Percentiles rank a stretch among this genome's conserved stretches.
Conservation (phyloP, 1,140 invertebrate genomes). For the Ostrea edulis region DNA sequence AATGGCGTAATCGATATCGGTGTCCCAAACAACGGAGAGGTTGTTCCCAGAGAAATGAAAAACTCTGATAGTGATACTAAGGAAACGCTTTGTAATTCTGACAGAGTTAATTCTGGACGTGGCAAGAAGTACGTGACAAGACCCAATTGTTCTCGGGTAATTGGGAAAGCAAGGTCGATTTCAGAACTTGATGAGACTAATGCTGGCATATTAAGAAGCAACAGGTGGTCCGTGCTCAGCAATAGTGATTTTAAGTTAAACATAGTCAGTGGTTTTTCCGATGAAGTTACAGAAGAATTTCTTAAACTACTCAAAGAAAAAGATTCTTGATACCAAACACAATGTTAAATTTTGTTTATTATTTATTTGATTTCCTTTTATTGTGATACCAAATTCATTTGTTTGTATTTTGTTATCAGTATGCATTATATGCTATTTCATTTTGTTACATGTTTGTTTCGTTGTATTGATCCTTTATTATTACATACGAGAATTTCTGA, state of each 20-base stretch:
- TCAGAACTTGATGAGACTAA: background rate
- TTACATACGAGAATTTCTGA: background rate
- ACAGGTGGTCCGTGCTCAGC: background rate
- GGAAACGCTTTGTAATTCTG: background rate
- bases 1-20: background rate
- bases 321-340: background rate
- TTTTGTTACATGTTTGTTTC: background rate
- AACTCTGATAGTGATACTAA: too few relatives aligned
- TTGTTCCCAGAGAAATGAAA: background rate
- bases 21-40: background rate
- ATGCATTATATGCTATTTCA: background rate
- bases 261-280: background rate
- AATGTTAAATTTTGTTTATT: background rate
- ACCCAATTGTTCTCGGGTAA: background rate
- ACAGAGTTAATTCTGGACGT: background rate
- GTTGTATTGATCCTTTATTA: too few relatives aligned
- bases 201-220: background rate
- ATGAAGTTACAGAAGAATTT: constrained; percentile 1
- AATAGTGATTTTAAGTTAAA: constrained; percentile 14
- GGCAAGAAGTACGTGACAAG: background rate
- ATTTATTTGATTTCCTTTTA: background rate
- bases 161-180: background rate
- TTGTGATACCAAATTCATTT: background rate
- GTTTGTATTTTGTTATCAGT: background rate
- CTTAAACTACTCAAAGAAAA: background rate